phyloP scores from a whole-genome alignment of 2,797 vertebrate genomes.

The Myotis daubentonii region DNA sequence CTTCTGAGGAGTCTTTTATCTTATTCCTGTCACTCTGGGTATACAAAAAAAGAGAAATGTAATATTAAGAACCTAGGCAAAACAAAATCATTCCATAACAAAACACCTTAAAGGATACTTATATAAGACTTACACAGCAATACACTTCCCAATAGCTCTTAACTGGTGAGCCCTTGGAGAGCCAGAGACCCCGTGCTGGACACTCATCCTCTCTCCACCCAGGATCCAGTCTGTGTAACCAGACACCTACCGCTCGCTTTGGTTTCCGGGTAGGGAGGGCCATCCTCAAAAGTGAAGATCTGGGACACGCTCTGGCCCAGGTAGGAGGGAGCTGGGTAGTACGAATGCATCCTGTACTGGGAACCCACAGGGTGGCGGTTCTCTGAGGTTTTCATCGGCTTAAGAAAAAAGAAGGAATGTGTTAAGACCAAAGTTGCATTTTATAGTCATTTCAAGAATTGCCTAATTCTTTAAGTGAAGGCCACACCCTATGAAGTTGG shows the following conservation, averaged over 20 bases:
- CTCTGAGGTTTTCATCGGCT: conserved; percentile 90
- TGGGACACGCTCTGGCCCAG: conserved; percentile 91
- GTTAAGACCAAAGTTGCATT: conserved; percentile 24
- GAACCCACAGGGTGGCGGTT: conserved; percentile 88
- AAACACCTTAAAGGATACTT: background rate
- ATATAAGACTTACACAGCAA: background rate
- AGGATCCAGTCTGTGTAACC: background rate
- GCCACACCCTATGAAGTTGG: background rate
- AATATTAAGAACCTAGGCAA: conserved; percentile 12
- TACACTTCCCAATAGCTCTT: background rate
- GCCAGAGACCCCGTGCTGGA: background rate
- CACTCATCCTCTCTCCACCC: background rate
- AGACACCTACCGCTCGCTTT: conserved; percentile 90
- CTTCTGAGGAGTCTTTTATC: background rate
- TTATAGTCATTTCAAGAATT: background rate
- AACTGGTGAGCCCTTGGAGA: background rate
- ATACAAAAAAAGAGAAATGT: background rate
- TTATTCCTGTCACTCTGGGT: background rate
- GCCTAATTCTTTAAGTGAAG: background rate
- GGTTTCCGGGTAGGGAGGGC: conserved; percentile 87
- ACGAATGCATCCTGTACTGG: conserved; percentile 95
- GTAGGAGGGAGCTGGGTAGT: conserved; percentile 92
- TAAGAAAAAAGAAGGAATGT: conserved; percentile 57
- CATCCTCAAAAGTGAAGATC: conserved; percentile 90
- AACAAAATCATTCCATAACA: background rate